These are phyloP conservation scores for Steatocranus sp. DNA, from an alignment of 2,797 vertebrate species.

Conservation along the genomic window DNA sequence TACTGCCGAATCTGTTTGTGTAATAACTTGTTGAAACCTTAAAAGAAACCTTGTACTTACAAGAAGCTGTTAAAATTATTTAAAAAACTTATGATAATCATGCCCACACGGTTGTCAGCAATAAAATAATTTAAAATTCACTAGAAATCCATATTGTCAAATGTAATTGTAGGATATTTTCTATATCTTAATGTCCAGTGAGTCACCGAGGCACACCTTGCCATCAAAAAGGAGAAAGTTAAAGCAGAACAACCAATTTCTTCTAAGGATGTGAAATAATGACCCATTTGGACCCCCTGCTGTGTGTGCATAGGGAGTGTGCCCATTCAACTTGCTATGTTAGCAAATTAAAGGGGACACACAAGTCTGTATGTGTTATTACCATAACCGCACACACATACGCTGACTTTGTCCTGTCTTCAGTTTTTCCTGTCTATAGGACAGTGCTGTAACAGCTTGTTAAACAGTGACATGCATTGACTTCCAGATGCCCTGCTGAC, in stretches of 20 bases:
- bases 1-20: not conserved
- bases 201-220: slow-evolving; percentile 1
- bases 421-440: slow-evolving; percentile 63
- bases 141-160: slow-evolving; percentile 17
- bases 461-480: slow-evolving; percentile 76
- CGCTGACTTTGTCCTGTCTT: slow-evolving; percentile 55
- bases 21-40: not conserved
- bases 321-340: slow-evolving; percentile 33
- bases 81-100: not conserved
- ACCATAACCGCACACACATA: slow-evolving; percentile 27
- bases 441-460: slow-evolving; percentile 68
- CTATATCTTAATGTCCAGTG: not conserved
- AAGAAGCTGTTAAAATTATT: not conserved
- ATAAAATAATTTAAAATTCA: not conserved
- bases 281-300: slow-evolving; percentile 41
- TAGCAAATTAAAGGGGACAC: slow-evolving; percentile 14
- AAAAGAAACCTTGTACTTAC: not conserved
- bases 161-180: slow-evolving; percentile 12
- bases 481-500: slow-evolving; percentile 56
- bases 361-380: slow-evolving; percentile 43
- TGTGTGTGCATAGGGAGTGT: slow-evolving; percentile 23
- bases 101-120: not conserved
- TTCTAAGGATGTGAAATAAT: slow-evolving; percentile 35
- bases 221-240: slow-evolving; percentile 16
- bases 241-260: slow-evolving; percentile 38